A percentile compares a stretch with the other conserved stretches of the same genome.
Conservation (phyloP, 2,797 vertebrate species). For the Corythornis leucogaster region DNA sequence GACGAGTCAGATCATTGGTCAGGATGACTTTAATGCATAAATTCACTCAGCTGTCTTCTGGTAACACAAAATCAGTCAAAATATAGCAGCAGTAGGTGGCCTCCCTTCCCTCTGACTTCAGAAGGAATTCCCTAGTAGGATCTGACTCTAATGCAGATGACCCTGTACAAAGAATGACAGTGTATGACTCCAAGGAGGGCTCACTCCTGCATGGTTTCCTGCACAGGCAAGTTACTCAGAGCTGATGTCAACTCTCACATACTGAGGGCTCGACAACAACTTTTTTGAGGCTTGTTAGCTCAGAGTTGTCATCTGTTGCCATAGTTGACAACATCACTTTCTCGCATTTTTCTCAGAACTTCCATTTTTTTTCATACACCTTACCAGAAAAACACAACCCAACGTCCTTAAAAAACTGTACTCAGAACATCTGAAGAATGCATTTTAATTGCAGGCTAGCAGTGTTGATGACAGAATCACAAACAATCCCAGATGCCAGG, state of each 20-base stretch:
- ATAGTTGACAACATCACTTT: background rate
- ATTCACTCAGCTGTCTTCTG: background rate
- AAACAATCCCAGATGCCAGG: background rate
- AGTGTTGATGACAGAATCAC: background rate
- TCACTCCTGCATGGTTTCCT: rapidly evolving
- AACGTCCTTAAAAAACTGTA: no score
- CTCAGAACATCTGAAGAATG: rapidly evolving
- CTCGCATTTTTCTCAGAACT: background rate
- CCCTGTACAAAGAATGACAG: no score
- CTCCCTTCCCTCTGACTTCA: background rate
- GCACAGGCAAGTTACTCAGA: background rate
- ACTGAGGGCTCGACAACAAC: background rate
- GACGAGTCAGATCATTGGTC: background rate
- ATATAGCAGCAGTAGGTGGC: background rate
- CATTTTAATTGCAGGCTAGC: background rate
- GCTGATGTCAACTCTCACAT: rapidly evolving
- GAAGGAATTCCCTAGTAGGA: rapidly evolving
- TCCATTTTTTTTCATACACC: no score
- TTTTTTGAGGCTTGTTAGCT: no score
- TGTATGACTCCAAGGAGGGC: background rate
- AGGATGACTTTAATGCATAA: background rate
- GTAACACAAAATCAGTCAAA: background rate
- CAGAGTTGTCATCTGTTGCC: background rate
- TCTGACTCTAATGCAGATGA: background rate
- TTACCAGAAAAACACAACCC: background rate